Conservation (phyloP, 2,113 vertebrate genomes). For the Poecile atricapillus region DNA sequence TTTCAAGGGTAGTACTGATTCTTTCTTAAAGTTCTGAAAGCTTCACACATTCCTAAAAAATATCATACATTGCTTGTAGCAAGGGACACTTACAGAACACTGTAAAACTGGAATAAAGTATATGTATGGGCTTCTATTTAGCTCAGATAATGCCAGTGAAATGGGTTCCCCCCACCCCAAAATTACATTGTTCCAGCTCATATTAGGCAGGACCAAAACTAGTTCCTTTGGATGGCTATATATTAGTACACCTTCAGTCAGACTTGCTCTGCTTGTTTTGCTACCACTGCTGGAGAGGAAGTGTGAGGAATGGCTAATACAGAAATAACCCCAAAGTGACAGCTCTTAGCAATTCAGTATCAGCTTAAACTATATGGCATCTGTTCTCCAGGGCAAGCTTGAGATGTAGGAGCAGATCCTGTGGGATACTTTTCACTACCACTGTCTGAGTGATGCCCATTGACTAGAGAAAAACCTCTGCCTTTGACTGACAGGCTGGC, state of each 20-base stretch:
- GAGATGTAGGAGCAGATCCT: background rate
- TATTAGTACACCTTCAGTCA: background rate
- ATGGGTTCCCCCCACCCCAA: accelerated
- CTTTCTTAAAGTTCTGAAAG: background rate
- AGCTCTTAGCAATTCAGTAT: background rate
- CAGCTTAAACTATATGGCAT: background rate
- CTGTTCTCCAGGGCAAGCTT: background rate
- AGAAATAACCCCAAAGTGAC: background rate
- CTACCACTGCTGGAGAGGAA: background rate
- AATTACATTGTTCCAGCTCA: background rate
- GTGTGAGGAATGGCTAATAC: background rate
- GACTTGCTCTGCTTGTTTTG: background rate
- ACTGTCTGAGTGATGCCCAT: background rate
- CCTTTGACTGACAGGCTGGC: background rate
- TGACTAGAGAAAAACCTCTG: background rate
- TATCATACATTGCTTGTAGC: background rate
- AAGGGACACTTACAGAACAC: background rate
- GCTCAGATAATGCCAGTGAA: background rate
- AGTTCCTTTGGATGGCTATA: background rate
- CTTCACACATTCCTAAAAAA: background rate
- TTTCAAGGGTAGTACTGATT: background rate
- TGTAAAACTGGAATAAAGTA: background rate
- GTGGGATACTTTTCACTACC: background rate
- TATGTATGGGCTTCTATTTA: background rate
- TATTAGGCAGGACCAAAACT: background rate